phyloP scores from a whole-genome alignment of 2,797 vertebrate species.

The Gorsachius magnificus region DNA sequence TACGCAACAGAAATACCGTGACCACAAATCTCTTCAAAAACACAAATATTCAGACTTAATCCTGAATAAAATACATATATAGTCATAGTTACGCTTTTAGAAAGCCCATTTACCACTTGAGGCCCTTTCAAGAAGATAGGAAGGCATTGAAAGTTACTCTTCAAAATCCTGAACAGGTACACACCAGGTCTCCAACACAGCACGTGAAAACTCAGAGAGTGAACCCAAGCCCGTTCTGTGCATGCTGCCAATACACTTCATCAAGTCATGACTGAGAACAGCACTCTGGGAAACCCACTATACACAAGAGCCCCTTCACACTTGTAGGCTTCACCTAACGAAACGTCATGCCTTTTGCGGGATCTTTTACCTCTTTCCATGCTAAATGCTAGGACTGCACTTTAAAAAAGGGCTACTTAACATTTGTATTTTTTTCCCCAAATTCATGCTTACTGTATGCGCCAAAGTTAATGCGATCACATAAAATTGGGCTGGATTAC shows the following conservation, averaged over 20 bases:
- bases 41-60: background rate
- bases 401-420: background rate
- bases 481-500: constrained; percentile 33
- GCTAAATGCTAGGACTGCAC: background rate
- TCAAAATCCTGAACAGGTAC: background rate
- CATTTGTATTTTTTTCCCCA: background rate
- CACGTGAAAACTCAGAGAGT: background rate
- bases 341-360: constrained; percentile 46
- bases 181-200: background rate
- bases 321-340: constrained; percentile 16
- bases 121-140: constrained; percentile 9
- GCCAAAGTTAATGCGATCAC: background rate
- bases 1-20: background rate
- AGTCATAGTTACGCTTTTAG: constrained; percentile 14
- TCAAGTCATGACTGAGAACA: constrained; percentile 58
- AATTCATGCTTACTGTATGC: constrained; percentile 4
- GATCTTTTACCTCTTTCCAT: constrained; percentile 47
- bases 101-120: background rate
- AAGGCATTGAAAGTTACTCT: background rate
- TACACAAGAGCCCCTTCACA: constrained; percentile 59
- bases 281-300: constrained; percentile 60
- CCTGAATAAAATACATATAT: background rate
- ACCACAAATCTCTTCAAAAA: background rate
- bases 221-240: background rate
- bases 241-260: constrained; percentile 40